Conservation (phyloP, 2,113 vertebrate species). For the Sturnira hondurensis region DNA sequence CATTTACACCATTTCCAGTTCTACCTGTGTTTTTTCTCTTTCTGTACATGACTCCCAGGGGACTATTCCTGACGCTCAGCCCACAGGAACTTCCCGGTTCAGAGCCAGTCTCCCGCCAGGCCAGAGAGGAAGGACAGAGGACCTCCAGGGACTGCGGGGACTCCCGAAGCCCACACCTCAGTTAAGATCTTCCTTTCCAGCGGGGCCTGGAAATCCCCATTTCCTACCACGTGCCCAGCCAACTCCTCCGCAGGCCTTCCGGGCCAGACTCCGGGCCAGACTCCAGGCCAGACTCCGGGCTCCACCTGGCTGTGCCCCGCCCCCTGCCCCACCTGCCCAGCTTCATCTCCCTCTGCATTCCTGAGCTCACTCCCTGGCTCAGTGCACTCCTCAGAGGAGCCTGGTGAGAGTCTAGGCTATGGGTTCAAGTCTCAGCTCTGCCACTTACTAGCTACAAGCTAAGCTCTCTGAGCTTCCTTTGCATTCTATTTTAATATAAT, state of each 20-base stretch:
- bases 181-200: slow-evolving; percentile 7
- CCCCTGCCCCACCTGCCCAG: not conserved
- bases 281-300: not conserved
- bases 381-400: not conserved
- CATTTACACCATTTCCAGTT: not conserved
- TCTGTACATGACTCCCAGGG: not conserved
- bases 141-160: not conserved
- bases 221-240: not conserved
- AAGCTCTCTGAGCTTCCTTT: not conserved
- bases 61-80: not conserved
- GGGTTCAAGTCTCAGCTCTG: not conserved
- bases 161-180: not conserved
- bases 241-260: not conserved
- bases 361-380: not conserved
- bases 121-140: slow-evolving; percentile 30
- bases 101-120: not conserved
- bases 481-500: not conserved
- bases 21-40: not conserved
- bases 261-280: not conserved
- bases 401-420: fast-evolving
- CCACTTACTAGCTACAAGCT: not conserved
- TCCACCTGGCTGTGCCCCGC: not conserved
- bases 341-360: not conserved
- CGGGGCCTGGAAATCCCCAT: slow-evolving; percentile 43
- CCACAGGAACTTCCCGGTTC: not conserved